Evolutionary conservation across 64 coral and sea anemone species (phyloP), one percentile per base, ranked within the genome.

Genomic region (Pachyseris speciosa): DNA sequence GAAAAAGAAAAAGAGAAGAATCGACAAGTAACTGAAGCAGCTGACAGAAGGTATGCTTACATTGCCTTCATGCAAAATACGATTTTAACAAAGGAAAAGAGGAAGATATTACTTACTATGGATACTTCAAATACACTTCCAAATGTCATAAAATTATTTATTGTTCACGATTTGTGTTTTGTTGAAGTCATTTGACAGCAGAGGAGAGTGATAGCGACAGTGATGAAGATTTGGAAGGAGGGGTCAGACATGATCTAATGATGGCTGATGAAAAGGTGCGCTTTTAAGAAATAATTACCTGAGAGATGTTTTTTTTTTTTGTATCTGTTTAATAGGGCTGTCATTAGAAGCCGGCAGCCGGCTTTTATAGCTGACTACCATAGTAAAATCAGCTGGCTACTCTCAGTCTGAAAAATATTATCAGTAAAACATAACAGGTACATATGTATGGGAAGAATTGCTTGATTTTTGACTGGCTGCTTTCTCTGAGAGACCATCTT

Each of bases 121-220:
- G 15, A 49, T 49, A 7, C 47, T 49, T 49, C 47, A n/a, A 10
- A 15, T 66, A 25, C 63, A 66, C 27, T 28, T 66, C 25, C n/a
- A 0, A 58, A 58, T 41, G n/a, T n/a, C n/a, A n/a, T n/a, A n/a
- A 11, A 38, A 31, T 0, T 30, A 10, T 11, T 8, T 10, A 16
- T 38, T 40, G 36, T 45, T 37, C 3, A 32, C 13, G 29, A 20
- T 6, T 17, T 33, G 25, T 27, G 26, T 10, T 74, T 25, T 10
- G 0, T 36, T 80, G 32, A 17, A 81, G 77, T 87, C 33, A 94
- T 19, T 32, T 92, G 24, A 86, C 78, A 22, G 68, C 64, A 32
- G 96, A 95, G 37, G 96, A 98, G 52, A 98, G 93, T 68, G 96
- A 98, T 64, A 98, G 96, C 51, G 96, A 98, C 51, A 95, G 93